Evolutionary conservation across 1,140 invertebrate genomes (phyloP).

Genomic region (Zaprionus kolodkinae): DNA sequence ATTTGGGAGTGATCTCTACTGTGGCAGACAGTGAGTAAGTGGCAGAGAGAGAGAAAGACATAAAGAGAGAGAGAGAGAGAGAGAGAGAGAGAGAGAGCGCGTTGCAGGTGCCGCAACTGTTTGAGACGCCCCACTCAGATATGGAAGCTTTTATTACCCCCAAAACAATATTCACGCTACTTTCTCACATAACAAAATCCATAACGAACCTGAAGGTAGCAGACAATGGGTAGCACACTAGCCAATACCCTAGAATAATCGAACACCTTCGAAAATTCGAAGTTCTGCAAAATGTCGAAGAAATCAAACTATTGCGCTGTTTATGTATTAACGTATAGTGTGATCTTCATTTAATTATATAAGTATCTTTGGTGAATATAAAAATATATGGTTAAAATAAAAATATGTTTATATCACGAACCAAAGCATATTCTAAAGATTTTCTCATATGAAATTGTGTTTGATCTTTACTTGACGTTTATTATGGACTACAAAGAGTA

Average conservation of each 20-base stretch:
- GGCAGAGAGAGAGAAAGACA: constrained; percentile 12
- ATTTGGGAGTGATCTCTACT: constrained; percentile 72
- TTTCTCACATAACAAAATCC: constrained; percentile 55
- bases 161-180: constrained; percentile 31
- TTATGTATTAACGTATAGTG: too few species aligned
- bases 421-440: too few species aligned
- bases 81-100: constrained; percentile 14
- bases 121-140: constrained; percentile 34
- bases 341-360: too few species aligned
- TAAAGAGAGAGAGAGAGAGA: background rate
- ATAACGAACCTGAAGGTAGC: background rate
- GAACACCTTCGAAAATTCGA: background rate
- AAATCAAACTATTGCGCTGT: background rate
- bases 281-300: background rate
- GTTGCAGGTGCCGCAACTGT: constrained; percentile 52
- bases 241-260: constrained; percentile 4
- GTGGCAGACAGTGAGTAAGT: constrained; percentile 46
- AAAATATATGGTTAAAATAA: too few species aligned
- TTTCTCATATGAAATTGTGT: too few species aligned
- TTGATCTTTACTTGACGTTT: too few species aligned
- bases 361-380: too few species aligned
- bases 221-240: background rate
- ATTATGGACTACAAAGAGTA: too few species aligned
- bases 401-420: too few species aligned
- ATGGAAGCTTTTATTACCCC: constrained; percentile 52